Conservation (phyloP, 2,113 vertebrate species). For the Tursiops truncatus region DNA sequence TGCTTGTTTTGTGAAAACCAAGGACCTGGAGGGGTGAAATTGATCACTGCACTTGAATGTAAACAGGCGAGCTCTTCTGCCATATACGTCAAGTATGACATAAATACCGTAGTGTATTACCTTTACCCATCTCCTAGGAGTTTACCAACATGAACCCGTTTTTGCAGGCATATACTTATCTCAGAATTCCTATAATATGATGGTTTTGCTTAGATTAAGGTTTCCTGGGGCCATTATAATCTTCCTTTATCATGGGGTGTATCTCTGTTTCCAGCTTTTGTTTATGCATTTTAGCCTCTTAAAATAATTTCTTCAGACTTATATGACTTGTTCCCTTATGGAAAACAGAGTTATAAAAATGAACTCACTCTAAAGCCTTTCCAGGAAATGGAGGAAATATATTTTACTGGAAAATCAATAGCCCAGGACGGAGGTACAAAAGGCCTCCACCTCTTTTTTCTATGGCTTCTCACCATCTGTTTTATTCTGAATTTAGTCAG, state of each 20-base stretch:
- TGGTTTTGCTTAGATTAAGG: slow-evolving; percentile 24
- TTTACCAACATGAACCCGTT: not conserved
- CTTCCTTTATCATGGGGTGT: not conserved
- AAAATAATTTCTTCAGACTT: slow-evolving; percentile 38
- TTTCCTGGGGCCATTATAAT: slow-evolving; percentile 4
- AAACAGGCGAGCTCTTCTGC: not conserved
- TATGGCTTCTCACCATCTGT: not conserved
- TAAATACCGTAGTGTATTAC: not conserved
- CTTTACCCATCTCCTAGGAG: not conserved
- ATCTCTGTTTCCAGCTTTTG: not conserved
- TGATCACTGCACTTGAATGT: not conserved
- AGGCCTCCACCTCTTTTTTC: slow-evolving; percentile 4
- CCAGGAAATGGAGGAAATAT: slow-evolving; percentile 34
- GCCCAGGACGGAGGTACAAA: not conserved
- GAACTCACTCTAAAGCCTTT: slow-evolving; percentile 48
- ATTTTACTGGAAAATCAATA: slow-evolving; percentile 54
- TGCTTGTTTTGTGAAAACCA: not conserved
- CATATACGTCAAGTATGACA: not conserved
- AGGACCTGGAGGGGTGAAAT: not conserved
- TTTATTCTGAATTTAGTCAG: slow-evolving; percentile 36
- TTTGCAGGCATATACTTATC: slow-evolving; percentile 5
- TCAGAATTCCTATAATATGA: slow-evolving; percentile 21
- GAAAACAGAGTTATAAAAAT: slow-evolving; percentile 49
- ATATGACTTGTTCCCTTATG: not conserved
- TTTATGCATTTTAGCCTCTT: slow-evolving; percentile 26